These are phyloP conservation scores for Gobio gobio DNA, from an alignment of 2,113 vertebrate genomes.

Conservation along the genomic window DNA sequence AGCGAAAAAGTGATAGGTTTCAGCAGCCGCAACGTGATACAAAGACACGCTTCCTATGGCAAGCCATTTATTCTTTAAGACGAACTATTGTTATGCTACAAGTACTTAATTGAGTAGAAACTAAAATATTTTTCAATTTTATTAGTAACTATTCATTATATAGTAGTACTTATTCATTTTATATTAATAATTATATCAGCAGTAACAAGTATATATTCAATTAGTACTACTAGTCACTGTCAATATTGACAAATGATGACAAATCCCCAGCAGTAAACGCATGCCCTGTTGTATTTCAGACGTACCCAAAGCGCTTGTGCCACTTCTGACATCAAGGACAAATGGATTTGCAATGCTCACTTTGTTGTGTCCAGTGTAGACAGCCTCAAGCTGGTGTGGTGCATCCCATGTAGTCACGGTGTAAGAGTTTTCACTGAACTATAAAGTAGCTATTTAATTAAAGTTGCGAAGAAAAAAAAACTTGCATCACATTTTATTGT, in stretches of 20 bases:
- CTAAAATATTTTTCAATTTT: background rate
- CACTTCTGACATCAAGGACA: no score
- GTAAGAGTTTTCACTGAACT: background rate
- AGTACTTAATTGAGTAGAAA: background rate
- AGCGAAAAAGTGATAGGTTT: background rate
- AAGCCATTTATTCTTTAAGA: conserved; percentile 1
- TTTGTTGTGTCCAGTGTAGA: no score
- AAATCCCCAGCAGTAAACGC: no score
- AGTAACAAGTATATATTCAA: background rate
- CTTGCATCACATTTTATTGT: no score
- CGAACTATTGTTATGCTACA: background rate
- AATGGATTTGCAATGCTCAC: no score
- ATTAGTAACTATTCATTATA: background rate
- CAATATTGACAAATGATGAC: no score
- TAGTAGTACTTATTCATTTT: background rate
- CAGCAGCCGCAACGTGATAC: background rate
- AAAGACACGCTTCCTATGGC: conserved; percentile 8
- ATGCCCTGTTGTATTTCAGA: no score
- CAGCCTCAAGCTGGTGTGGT: no score
- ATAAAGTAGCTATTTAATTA: background rate
- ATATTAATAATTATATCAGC: background rate
- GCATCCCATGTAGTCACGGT: no score
- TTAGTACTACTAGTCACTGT: no score
- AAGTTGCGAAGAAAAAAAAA: no score
- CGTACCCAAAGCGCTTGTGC: no score